phyloP scores from a whole-genome alignment of 37 sponge, comb jelly and placozoan genomes.

The Diacarnus erythraeanus region DNA sequence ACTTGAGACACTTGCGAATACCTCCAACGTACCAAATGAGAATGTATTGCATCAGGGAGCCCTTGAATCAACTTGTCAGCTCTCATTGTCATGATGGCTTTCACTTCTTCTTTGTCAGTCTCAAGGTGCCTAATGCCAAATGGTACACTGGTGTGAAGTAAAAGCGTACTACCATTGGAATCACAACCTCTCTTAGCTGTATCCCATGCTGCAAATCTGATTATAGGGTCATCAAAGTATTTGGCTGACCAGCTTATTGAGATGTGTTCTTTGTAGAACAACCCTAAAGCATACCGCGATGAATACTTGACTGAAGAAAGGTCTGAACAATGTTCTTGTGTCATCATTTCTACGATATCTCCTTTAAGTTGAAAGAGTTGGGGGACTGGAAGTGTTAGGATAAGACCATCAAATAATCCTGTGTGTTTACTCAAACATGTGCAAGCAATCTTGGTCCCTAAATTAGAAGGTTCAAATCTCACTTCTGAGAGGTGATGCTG shows the following conservation, averaged over 20 bases:
- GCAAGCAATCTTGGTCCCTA: background rate
- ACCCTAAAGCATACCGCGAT: constrained; percentile 62
- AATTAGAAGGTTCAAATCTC: background rate
- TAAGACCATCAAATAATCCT: constrained; percentile 28
- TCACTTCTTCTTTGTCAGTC: constrained; percentile 20
- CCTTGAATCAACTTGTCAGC: constrained; percentile 29
- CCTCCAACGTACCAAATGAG: constrained; percentile 51
- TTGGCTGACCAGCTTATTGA: constrained; percentile 39
- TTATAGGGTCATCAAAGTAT: constrained; percentile 45
- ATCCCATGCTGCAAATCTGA: constrained; percentile 52
- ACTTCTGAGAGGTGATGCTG: constrained; percentile 2
- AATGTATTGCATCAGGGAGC: constrained; percentile 33
- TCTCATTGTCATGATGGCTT: background rate
- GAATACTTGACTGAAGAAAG: constrained; percentile 46
- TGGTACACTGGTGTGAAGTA: constrained; percentile 58
- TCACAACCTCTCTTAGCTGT: background rate
- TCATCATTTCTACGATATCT: background rate
- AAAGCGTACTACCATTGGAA: background rate
- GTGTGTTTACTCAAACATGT: background rate
- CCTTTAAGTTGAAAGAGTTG: constrained; percentile 38
- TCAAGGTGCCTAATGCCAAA: constrained; percentile 55
- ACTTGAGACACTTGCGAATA: constrained; percentile 44
- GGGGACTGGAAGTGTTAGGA: constrained; percentile 65
- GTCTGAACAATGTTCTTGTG: background rate
- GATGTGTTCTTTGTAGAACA: constrained; percentile 28